Base-by-base conservation (phyloP, 2,888 invertebrate genomes). In the Pyrocoelia pectoralis region DNA sequence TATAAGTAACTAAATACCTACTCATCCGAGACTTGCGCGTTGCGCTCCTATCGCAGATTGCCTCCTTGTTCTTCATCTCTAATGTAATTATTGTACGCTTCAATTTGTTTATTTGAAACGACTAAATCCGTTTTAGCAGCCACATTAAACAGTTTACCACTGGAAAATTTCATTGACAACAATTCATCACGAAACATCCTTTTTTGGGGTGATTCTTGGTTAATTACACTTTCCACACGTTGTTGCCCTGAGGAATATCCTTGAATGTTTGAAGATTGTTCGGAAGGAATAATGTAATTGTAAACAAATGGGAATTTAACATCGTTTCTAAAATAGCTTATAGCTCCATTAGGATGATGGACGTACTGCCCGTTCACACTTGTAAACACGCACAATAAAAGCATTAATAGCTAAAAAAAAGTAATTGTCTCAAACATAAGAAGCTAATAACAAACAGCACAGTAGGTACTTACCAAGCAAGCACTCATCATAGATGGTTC, bases 11-110 rank as follows among this genome's bases (percentile, higher is more conserved):
- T n/a, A n/a, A n/a, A n/a, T n/a, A n/a, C n/a, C n/a, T n/a, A n/a
- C n/a, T n/a, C n/a, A n/a, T n/a, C n/a, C n/a, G n/a, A n/a, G n/a
- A n/a, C n/a, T n/a, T n/a, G n/a, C n/a, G n/a, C n/a, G 24, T 24
- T 40, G 12, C 40, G 5, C 8, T 40, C 8, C 12, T 43, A 15
- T 43, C 13, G 15, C 3, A 12, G 17, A 17, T 18, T 14, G 2
- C 6, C 50, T 24, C 24, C 24, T 50, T n/a, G n/a, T 29, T 65
- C 56, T 40, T 70, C 57, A 18, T 69, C 61, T 49, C 66, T 61
- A 6, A 72, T 12, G n/a, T 68, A 68, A 43, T 71, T 68, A 46
- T 67, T 67, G 55, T 67, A 72, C 10, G 69, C 70, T 48, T 71
- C 67, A 13, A 70, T 48, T 56, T 72, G 72, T 33, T 70, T 68